Evolutionary conservation across 1,140 invertebrate species (phyloP).

Genomic region (Bombus picipes): DNA sequence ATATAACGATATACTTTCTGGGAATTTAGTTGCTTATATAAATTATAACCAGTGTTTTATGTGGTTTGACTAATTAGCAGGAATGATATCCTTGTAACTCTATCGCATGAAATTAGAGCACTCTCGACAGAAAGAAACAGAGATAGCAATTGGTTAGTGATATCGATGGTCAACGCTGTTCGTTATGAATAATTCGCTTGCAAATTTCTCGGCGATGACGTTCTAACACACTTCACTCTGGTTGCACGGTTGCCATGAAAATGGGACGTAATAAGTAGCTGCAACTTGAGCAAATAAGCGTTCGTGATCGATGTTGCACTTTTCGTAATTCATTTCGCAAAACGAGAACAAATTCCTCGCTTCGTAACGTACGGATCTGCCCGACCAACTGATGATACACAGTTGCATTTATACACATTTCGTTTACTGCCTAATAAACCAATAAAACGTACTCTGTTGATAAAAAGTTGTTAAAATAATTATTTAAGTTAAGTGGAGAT

Average conservation of each 20-base stretch:
- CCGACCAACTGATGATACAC: neutral
- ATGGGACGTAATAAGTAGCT: constrained; percentile 1
- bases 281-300: neutral
- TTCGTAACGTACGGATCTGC: neutral
- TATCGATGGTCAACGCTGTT: neutral
- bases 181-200: constrained; percentile 5
- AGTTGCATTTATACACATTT: neutral
- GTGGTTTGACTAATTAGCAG: neutral
- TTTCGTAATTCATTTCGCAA: neutral
- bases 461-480: neutral
- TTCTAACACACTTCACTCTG: neutral
- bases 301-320: constrained; percentile 4
- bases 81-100: neutral
- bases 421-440: neutral
- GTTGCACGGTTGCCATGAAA: neutral
- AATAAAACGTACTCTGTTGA: neutral
- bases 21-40: neutral
- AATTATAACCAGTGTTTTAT: neutral
- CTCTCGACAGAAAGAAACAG: neutral
- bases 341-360: constrained; percentile 11
- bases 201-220: constrained; percentile 8
- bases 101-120: neutral
- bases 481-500: neutral
- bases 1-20: neutral
- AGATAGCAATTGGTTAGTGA: neutral